Evolutionary conservation across 2,797 vertebrate species (phyloP), one percentile per base, ranked within the genome.

Genomic region (Cottoperca gobio): DNA sequence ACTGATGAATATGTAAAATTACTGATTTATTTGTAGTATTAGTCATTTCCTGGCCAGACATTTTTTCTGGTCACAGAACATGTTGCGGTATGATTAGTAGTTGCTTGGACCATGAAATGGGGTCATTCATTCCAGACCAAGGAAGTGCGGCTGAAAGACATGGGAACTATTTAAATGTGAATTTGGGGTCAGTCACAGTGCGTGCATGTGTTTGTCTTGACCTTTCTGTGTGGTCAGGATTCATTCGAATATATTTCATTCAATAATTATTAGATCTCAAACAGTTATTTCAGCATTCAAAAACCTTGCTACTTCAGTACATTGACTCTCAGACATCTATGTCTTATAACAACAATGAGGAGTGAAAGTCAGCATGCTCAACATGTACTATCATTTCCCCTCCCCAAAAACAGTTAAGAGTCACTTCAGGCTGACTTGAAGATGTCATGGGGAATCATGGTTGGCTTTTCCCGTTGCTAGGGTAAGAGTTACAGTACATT

Each of bases 41-140:
- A 82, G 79, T 78, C 82, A 91, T 91, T 90, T 92, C 79, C 82
- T 85, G 79, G 65, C 63, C 73, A 85, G 85, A 86, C 84, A 71
- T 85, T 80, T 86, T 59, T 81, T 79, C 79, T 88, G 82, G 64
- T 89, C 72, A 37, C 42, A 84, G 70, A 89, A 83, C 88, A 89
- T 87, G 89, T 88, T 79, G 72, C 21, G 37, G 76, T 81, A 79
- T 87, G 88, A 93, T 90, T 82, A 85, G 81, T 88, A 43, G 75
- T 60, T 73, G 60, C 82, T 84, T 79, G 67, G 79, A 79, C 70
- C 67, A 23, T 78, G 69, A 82, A 92, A 89, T 62, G 70, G 70
- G 89, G 87, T 87, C 89, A 89, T 61, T 79, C 26, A 3, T 82
- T 74, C 13, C 83, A 65, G 70, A 45, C 58, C 24, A 21, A 85